Evolutionary conservation across 1,140 invertebrate genomes (phyloP).

Genomic region (Drosophila prosaltans): DNA sequence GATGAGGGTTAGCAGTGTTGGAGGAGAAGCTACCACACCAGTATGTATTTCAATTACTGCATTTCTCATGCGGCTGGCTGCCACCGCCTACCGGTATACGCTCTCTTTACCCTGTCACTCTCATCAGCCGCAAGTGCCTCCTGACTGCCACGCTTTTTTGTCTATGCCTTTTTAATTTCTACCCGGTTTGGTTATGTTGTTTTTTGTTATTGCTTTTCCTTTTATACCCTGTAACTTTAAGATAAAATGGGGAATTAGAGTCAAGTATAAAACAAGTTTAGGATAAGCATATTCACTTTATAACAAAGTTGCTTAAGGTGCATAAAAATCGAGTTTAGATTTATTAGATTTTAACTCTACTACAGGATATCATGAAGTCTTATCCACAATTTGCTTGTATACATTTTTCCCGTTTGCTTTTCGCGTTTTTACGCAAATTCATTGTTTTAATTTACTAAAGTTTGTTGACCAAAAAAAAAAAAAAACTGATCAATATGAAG

Average conservation of each 20-base stretch:
- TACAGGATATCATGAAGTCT: conserved; percentile 1
- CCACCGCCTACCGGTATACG: conserved; percentile 7
- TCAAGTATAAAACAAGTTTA: too few relatives aligned
- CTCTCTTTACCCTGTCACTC: background rate
- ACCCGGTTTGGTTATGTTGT: conserved; percentile 52
- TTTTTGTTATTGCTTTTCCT: conserved; percentile 33
- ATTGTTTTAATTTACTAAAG: conserved; percentile 81
- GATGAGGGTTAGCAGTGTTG: background rate
- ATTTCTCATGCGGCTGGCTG: conserved; percentile 60
- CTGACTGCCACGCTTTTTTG: conserved; percentile 12
- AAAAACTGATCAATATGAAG: conserved; percentile 76
- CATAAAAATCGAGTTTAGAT: too few relatives aligned
- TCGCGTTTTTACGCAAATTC: conserved; percentile 76
- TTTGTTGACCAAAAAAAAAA: conserved; percentile 80
- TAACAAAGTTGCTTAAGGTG: too few relatives aligned
- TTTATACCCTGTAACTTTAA: conserved; percentile 17
- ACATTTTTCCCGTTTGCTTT: conserved; percentile 38
- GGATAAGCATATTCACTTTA: too few relatives aligned
- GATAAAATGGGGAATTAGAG: background rate
- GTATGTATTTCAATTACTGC: conserved; percentile 81
- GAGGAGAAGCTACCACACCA: conserved; percentile 44
- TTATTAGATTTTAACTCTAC: too few relatives aligned
- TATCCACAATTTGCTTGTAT: too few relatives aligned
- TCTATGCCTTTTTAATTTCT: conserved; percentile 72
- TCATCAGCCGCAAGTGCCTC: background rate